phyloP scores from a whole-genome alignment of 2,113 vertebrate species.

The Oreochromis spilurus region DNA sequence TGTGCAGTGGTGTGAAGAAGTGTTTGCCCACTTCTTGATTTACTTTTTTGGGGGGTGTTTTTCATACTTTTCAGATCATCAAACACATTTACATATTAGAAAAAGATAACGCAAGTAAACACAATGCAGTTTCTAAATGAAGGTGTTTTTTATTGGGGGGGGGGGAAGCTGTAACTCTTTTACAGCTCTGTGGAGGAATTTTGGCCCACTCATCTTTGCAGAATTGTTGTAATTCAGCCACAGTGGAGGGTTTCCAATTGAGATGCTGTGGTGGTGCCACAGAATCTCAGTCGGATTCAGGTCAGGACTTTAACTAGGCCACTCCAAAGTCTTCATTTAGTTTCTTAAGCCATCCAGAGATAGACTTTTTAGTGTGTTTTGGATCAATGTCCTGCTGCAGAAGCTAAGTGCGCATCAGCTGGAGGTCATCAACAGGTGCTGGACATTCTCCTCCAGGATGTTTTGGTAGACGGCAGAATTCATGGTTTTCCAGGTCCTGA shows the following conservation, averaged over 20 bases:
- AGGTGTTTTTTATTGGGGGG: not conserved
- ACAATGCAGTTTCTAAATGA: not conserved
- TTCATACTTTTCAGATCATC: not conserved
- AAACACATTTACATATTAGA: not conserved
- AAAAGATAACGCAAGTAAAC: not conserved
- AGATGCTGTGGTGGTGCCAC: not conserved
- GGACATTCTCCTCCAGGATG: not conserved
- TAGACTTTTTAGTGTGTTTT: not conserved
- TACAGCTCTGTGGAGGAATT: not conserved
- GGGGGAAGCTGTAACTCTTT: not conserved
- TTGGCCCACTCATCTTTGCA: not conserved
- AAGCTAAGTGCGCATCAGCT: not conserved
- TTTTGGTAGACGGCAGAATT: fast-evolving
- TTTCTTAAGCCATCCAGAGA: not conserved
- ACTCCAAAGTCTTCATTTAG: not conserved
- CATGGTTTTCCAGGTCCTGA: not conserved
- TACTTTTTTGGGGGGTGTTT: not conserved
- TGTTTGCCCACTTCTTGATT: not conserved
- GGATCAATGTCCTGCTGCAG: not conserved
- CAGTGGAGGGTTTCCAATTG: not conserved
- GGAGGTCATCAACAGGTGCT: not conserved
- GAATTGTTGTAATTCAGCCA: not conserved
- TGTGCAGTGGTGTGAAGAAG: not conserved
- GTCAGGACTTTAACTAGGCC: not conserved
- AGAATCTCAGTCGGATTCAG: not conserved